Base-by-base conservation (phyloP, 2,888 invertebrate genomes). In the Eristalinus sepulchralis region DNA sequence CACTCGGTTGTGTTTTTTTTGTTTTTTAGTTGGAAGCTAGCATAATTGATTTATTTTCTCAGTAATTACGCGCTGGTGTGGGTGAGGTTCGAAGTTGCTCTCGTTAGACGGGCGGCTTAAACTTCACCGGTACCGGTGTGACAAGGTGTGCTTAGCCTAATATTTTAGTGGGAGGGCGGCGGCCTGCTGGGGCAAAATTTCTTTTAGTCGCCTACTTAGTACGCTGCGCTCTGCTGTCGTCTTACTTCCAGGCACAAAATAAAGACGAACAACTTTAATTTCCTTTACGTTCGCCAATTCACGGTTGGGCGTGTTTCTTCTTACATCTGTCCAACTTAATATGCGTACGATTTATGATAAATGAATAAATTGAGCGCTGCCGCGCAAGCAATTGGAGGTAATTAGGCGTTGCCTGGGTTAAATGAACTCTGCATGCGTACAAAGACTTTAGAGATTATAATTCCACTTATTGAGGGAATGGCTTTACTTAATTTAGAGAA, bases 391-490 rank as follows among this genome's bases (percentile, higher is more conserved):
- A 85, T 85, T 85, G 85, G 22, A 85, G 82, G 85, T 85, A 85
- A 85, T 85, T 85, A 85, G 85, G 85, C 85, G 85, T 82, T 85
- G 77, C 76, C 71, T 73, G 85, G 72, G 85, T 85, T 85, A 85
- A 85, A 85, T 78, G 85, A 85, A 85, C 85, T 85, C 85, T 82
- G 72, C 33, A 71, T 73, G 68, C 73, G 63, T 77, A 76, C 85
- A 85, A 81, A 81, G 77, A 77, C 78, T 78, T 59, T 34, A 17
- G 39, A 81, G 71, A 83, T 83, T 83, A 80, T 83, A 80, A 83
- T 83, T 83, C 80, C 71, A 81, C 72, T 72, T 72, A 57, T 83
- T 67, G 77, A 71, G 80, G 80, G 82, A 85, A 77, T 78, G 82
- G 79, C 68, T 75, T 77, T 68, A 85, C 77, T 85, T 82, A 82